Evolutionary conservation across 1,140 invertebrate species (phyloP).

Genomic region (Aphelenchoides fujianensis): DNA sequence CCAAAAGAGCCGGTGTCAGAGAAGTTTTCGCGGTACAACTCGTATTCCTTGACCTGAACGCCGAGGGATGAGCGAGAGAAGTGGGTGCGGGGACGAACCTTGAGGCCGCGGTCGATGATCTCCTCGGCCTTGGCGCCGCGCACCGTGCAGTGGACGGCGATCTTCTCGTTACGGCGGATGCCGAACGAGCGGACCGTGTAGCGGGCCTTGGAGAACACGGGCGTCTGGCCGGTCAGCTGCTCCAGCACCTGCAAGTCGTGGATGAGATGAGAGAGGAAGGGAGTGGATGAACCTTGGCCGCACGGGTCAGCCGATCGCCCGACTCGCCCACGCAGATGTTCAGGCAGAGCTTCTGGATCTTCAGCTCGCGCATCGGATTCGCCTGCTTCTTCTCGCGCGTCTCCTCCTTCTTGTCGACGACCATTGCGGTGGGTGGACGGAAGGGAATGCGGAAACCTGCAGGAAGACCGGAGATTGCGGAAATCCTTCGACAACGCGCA

Average conservation of each 20-base stretch:
- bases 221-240: conserved; percentile 95
- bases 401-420: conserved; percentile 44
- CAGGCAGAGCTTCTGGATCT: conserved; percentile 92
- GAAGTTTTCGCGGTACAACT: conserved; percentile 95
- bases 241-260: conserved; percentile 80
- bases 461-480: no score
- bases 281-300: conserved; percentile 79
- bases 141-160: conserved; percentile 98
- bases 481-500: no score
- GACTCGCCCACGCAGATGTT: conserved; percentile 99
- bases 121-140: conserved; percentile 97
- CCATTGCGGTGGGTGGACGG: no score
- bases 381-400: conserved; percentile 76
- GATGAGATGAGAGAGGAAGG: conserved; percentile 7
- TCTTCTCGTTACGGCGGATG: conserved; percentile 99
- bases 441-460: no score
- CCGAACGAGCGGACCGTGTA: conserved; percentile 99
- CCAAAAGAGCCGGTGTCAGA: conserved; percentile 98
- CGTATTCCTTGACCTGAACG: conserved; percentile 89
- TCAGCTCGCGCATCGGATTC: conserved; percentile 93
- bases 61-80: no score
- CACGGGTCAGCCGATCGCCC: conserved; percentile 91
- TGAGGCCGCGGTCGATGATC: conserved; percentile 94
- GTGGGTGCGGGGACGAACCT: conserved; percentile 71
- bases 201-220: conserved; percentile 94